A percentile compares a stretch with the other conserved stretches of the same genome.
Evolutionary conservation across 2,113 vertebrate species (phyloP).

Genomic region (Argyrosomus japonicus): DNA sequence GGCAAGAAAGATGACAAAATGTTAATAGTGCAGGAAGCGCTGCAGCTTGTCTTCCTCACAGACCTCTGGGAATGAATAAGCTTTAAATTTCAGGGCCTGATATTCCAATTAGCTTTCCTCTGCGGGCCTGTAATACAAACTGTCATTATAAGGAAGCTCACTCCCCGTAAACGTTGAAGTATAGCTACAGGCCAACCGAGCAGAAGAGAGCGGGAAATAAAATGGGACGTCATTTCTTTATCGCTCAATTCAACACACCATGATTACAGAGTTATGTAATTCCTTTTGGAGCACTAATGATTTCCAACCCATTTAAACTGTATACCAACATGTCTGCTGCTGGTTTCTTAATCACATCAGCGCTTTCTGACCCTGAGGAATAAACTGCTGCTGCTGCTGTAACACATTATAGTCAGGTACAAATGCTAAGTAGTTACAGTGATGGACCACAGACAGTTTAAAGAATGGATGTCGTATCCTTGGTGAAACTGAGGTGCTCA

Average conservation of each 20-base stretch:
- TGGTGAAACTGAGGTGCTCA: too few relatives aligned
- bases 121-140: conserved; percentile 37
- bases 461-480: too few relatives aligned
- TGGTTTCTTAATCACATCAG: conserved; percentile 43
- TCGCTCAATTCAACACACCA: not conserved
- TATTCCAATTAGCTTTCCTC: conserved; percentile 64
- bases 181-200: conserved; percentile 28
- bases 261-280: conserved; percentile 36
- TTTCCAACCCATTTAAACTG: conserved; percentile 23
- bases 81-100: conserved; percentile 52
- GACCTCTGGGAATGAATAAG: conserved; percentile 41
- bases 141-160: conserved; percentile 27
- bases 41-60: conserved; percentile 14
- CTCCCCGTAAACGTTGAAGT: conserved; percentile 12
- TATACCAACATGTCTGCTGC: conserved; percentile 3
- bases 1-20: conserved; percentile 26
- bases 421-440: not conserved
- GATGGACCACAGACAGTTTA: not conserved
- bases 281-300: conserved; percentile 35
- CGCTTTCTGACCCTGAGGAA: conserved; percentile 12
- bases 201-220: conserved; percentile 19
- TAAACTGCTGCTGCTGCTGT: conserved; percentile 24
- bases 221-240: conserved; percentile 16
- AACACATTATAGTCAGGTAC: not conserved
- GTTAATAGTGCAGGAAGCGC: conserved; percentile 22